Evolutionary conservation across 2,113 vertebrate genomes (phyloP).

Genomic region (Misgurnus anguillicaudatus): DNA sequence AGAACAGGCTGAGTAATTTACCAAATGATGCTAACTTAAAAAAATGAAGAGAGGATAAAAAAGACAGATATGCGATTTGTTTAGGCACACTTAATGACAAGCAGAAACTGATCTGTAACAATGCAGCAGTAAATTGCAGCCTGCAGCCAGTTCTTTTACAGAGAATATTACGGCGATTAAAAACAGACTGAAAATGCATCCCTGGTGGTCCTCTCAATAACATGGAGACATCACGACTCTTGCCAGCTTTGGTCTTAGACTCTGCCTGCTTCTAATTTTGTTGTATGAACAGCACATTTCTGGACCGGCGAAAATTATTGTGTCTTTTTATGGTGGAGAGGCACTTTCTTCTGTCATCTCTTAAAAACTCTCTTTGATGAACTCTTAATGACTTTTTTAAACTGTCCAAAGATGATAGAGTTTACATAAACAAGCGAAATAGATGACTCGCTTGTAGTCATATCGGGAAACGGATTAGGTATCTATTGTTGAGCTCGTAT

Average conservation of each 20-base stretch:
- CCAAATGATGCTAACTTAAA: neutral
- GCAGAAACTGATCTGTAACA: conserved; percentile 54
- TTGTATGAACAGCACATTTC: conserved; percentile 41
- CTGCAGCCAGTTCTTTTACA: conserved; percentile 42
- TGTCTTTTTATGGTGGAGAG: conserved; percentile 39
- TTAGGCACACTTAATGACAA: conserved; percentile 53
- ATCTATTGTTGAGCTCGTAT: neutral
- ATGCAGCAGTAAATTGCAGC: conserved; percentile 50
- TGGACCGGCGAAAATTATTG: conserved; percentile 39
- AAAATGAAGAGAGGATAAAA: neutral
- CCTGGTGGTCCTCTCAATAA: conserved; percentile 54
- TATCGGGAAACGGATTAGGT: neutral
- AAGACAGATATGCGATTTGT: conserved; percentile 52
- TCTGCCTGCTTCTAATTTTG: conserved; percentile 49
- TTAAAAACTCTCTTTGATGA: conserved; percentile 46
- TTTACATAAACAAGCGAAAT: conserved; percentile 17
- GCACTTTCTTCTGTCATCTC: conserved; percentile 30
- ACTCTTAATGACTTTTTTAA: conserved; percentile 16
- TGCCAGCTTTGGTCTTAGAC: conserved; percentile 49
- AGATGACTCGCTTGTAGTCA: neutral
- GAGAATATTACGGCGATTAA: conserved; percentile 56
- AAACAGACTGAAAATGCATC: conserved; percentile 53
- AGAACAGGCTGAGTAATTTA: neutral
- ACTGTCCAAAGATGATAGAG: neutral
- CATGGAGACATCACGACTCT: conserved; percentile 37